These are phyloP conservation scores for Eueides isabella DNA, from an alignment of 1,140 invertebrate genomes.

Conservation along the genomic window DNA sequence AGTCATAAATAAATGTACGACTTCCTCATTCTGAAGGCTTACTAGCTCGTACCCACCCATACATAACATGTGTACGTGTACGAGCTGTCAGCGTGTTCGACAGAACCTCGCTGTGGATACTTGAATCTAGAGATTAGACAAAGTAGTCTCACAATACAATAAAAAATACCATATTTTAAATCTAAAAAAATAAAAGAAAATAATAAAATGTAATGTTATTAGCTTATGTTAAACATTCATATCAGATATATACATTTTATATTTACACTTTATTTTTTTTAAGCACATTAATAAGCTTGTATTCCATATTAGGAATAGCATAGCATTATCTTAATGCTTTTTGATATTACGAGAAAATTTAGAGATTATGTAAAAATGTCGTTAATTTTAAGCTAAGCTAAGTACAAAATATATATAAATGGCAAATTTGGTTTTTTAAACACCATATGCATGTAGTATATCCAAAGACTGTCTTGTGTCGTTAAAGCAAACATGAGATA, in stretches of 20 bases:
- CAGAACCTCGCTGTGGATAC: conserved; percentile 24
- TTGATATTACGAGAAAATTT: neutral
- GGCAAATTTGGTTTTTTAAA: neutral
- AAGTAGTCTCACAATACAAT: neutral
- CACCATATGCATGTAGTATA: neutral
- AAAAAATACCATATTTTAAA: neutral
- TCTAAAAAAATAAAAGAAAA: too few relatives aligned
- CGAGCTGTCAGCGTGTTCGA: conserved; percentile 51
- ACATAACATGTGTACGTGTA: conserved; percentile 36
- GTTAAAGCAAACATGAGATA: conserved; percentile 1
- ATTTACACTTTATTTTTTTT: too few relatives aligned
- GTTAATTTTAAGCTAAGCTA: too few relatives aligned
- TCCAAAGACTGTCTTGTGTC: neutral
- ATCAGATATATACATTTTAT: too few relatives aligned
- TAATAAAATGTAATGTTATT: too few relatives aligned
- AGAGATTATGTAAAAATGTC: too few relatives aligned
- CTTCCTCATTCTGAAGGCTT: conserved; percentile 43
- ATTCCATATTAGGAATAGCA: too few relatives aligned
- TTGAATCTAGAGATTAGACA: conserved; percentile 14
- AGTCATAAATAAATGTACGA: conserved; percentile 41
- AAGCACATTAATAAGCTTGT: too few relatives aligned
- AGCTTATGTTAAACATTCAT: too few relatives aligned
- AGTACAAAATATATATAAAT: neutral
- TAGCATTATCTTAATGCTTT: too few relatives aligned
- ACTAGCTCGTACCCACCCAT: too few relatives aligned